These are phyloP conservation scores for Baronia brevicornis DNA, from an alignment of 2,888 invertebrate species.

Conservation along the genomic window DNA sequence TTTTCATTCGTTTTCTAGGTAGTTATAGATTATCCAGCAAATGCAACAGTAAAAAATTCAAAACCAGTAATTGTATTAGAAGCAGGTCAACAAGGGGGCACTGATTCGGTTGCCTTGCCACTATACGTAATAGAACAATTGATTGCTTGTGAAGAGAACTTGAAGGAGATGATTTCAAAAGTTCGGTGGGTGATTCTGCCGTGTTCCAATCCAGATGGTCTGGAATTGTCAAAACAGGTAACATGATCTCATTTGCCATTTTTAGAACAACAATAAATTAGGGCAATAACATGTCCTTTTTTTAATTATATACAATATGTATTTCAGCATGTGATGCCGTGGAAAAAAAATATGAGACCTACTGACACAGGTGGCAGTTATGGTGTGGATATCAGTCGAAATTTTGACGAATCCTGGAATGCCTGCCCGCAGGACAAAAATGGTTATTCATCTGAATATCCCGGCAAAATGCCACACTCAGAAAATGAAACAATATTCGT, in stretches of 20 bases:
- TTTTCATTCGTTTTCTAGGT: slow-evolving; percentile 3
- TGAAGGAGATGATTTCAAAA: slow-evolving; percentile 35
- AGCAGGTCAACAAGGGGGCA: slow-evolving; percentile 52
- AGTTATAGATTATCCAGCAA: neutral
- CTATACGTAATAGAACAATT: slow-evolving; percentile 51
- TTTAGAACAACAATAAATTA: too few relatives aligned
- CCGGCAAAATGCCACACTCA: slow-evolving; percentile 75
- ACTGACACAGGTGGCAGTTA: slow-evolving; percentile 27
- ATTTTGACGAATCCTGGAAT: slow-evolving; percentile 50
- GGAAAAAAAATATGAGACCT: slow-evolving; percentile 48
- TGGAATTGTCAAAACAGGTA: slow-evolving; percentile 49
- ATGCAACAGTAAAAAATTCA: slow-evolving; percentile 10
- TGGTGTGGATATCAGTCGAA: slow-evolving; percentile 56
- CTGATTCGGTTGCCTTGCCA: slow-evolving; percentile 40
- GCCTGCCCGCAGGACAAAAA: slow-evolving; percentile 30
- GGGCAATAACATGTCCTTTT: too few relatives aligned
- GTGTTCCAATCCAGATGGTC: slow-evolving; percentile 54
- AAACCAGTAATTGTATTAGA: slow-evolving; percentile 51
- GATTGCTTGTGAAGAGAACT: slow-evolving; percentile 47
- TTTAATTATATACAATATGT: too few relatives aligned
- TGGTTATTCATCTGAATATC: slow-evolving; percentile 53
- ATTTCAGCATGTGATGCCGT: slow-evolving; percentile 26
- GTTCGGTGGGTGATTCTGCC: slow-evolving; percentile 56
- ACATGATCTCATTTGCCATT: too few relatives aligned
- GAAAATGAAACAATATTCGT: slow-evolving; percentile 79